Conservation (phyloP, 2,797 vertebrate genomes). For the Prunella strophiata region DNA sequence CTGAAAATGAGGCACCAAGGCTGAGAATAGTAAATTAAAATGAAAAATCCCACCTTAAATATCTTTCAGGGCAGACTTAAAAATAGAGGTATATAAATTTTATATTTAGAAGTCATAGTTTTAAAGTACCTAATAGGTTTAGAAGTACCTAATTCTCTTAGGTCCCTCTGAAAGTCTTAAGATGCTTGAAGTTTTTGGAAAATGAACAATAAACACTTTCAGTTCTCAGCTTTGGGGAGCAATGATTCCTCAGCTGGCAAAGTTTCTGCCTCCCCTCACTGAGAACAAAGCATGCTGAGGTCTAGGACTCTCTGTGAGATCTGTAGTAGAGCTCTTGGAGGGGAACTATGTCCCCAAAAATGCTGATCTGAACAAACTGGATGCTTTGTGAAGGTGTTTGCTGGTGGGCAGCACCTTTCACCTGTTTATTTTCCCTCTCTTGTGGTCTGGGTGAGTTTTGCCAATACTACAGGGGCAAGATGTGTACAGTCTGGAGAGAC, state of each 20-base stretch:
- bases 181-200: not conserved
- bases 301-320: not conserved
- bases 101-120: not conserved
- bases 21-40: not conserved
- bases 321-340: not conserved
- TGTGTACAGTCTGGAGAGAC: not conserved
- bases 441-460: not conserved
- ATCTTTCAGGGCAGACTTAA: not conserved
- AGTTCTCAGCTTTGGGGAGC: not conserved
- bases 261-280: not conserved
- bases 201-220: slow-evolving; percentile 2
- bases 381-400: not conserved
- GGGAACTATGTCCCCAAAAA: not conserved
- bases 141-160: not conserved
- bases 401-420: not conserved
- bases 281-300: not conserved
- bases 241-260: not conserved
- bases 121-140: not conserved
- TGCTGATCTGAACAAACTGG: not conserved
- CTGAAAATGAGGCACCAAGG: not conserved
- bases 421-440: not conserved
- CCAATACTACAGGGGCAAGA: not conserved
- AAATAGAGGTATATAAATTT: not conserved
- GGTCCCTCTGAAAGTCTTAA: not conserved
- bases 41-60: not conserved